A percentile compares a stretch with the other conserved stretches of the same genome.
These are phyloP conservation scores for Ypsolopha scabrella DNA, from an alignment of 2,888 invertebrate species.

Conservation along the genomic window DNA sequence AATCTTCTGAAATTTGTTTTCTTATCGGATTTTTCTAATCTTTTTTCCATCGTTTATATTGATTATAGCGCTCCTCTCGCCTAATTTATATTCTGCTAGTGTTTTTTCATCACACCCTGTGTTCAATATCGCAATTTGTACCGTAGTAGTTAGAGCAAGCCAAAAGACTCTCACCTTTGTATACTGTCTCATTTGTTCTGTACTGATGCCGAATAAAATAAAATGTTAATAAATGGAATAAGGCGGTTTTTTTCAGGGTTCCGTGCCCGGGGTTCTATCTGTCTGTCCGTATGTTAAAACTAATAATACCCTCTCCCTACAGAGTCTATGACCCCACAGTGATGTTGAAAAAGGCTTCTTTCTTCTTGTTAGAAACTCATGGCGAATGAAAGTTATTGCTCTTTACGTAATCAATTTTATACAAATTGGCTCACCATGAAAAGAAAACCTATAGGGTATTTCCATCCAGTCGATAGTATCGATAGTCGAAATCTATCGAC, in stretches of 20 bases:
- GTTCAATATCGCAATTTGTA: conserved; percentile 70
- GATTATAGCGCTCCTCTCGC: conserved; percentile 66
- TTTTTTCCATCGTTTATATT: conserved; percentile 71
- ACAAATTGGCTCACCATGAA: too few relatives aligned
- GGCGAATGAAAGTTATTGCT: too few relatives aligned
- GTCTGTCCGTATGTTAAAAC: too few relatives aligned
- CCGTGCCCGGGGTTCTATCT: too few relatives aligned
- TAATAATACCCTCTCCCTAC: too few relatives aligned
- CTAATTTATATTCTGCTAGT: conserved; percentile 71
- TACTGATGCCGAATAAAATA: background rate
- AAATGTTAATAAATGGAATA: background rate
- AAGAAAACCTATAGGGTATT: too few relatives aligned
- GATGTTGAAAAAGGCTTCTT: too few relatives aligned
- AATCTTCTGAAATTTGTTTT: conserved; percentile 63
- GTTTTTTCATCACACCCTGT: conserved; percentile 70
- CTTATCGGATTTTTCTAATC: conserved; percentile 69
- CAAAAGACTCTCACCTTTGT: conserved; percentile 54
- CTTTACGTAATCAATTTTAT: too few relatives aligned
- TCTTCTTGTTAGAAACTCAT: too few relatives aligned
- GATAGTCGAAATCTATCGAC: too few relatives aligned
- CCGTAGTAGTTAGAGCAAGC: conserved; percentile 66
- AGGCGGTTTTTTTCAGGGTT: background rate
- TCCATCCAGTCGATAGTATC: too few relatives aligned
- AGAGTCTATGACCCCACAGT: too few relatives aligned
- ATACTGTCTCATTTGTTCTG: background rate